phyloP scores from a whole-genome alignment of 2,797 vertebrate genomes.

The Philypnodon macrostomus region DNA sequence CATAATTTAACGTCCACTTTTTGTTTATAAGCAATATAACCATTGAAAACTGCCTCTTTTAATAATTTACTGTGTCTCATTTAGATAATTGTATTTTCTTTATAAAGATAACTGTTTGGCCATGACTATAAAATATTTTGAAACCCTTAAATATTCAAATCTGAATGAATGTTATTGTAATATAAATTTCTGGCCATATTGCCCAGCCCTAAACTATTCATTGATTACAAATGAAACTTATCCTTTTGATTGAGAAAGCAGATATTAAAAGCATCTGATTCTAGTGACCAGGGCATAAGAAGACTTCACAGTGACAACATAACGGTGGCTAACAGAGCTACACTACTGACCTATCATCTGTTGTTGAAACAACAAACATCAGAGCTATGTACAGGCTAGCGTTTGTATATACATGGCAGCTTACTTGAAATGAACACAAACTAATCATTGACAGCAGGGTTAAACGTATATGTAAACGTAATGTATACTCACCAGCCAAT shows the following conservation, averaged over 20 bases:
- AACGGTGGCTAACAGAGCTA: slow-evolving; percentile 55
- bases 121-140: too few relatives aligned
- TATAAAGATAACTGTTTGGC: too few relatives aligned
- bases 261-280: slow-evolving; percentile 45
- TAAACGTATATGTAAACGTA: slow-evolving; percentile 13
- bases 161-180: too few relatives aligned
- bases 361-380: slow-evolving; percentile 68
- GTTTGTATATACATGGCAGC: slow-evolving; percentile 48
- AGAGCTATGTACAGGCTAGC: slow-evolving; percentile 64
- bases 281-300: slow-evolving; percentile 66
- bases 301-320: slow-evolving; percentile 80
- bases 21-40: too few relatives aligned
- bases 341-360: slow-evolving; percentile 59
- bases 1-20: too few relatives aligned
- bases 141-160: too few relatives aligned
- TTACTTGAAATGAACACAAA: slow-evolving; percentile 49
- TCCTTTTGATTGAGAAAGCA: slow-evolving; percentile 50
- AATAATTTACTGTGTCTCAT: too few relatives aligned
- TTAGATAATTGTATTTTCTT: too few relatives aligned
- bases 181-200: too few relatives aligned
- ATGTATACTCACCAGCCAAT: too few relatives aligned
- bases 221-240: slow-evolving; percentile 42
- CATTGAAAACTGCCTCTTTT: too few relatives aligned
- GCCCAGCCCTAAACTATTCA: too few relatives aligned
- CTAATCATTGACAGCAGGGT: slow-evolving; percentile 36